phyloP scores from a whole-genome alignment of 2,797 vertebrate species.

The Phoebastria nigripes region DNA sequence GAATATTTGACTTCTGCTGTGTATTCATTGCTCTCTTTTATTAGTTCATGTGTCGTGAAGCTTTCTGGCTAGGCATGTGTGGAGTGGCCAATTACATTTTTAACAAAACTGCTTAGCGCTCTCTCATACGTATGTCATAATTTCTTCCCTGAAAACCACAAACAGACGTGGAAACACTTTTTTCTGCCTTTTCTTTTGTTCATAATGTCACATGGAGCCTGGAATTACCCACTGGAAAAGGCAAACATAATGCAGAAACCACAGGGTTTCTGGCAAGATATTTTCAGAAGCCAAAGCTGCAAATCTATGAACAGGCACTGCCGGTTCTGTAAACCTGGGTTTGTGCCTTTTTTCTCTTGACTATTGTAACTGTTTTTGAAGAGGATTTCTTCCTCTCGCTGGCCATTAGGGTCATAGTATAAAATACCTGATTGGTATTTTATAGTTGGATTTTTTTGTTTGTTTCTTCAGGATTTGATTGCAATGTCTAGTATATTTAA shows the following conservation, averaged over 20 bases:
- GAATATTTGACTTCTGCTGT: slow-evolving; percentile 32
- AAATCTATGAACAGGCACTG: not conserved
- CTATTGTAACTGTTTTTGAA: not conserved
- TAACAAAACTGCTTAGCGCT: not conserved
- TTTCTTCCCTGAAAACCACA: slow-evolving; percentile 4
- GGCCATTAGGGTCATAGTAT: not conserved
- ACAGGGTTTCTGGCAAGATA: not conserved
- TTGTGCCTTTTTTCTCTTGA: not conserved
- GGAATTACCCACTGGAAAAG: slow-evolving; percentile 5
- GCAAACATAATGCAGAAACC: slow-evolving; percentile 9
- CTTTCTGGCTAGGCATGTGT: not conserved
- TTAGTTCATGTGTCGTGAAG: not conserved
- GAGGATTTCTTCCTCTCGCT: not conserved
- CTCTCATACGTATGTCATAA: not conserved
- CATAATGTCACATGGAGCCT: not conserved
- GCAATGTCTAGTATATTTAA: fast-evolving
- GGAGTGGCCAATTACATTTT: not conserved
- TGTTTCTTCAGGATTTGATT: not conserved
- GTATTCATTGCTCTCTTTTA: not conserved
- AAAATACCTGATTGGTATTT: not conserved
- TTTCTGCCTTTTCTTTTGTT: slow-evolving; percentile 4
- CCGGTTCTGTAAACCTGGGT: not conserved
- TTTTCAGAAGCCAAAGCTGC: not conserved
- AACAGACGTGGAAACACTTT: not conserved
- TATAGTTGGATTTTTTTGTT: not conserved